Base-by-base conservation (phyloP, 2,113 vertebrate species). In the Mesitornis unicolor region DNA sequence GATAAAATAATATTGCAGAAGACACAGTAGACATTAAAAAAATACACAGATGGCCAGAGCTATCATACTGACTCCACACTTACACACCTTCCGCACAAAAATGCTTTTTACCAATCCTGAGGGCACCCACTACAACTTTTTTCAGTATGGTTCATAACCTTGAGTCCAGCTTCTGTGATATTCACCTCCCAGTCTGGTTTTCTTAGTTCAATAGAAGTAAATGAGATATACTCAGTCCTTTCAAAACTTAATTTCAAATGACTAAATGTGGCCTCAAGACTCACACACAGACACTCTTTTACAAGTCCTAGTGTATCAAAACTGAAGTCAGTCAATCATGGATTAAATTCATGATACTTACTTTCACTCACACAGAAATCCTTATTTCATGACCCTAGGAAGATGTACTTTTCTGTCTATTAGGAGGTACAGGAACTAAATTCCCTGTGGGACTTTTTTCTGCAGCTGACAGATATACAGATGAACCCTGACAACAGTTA, bases 91-190 rank as follows among this genome's bases (percentile, higher is more conserved):
- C 76, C 0, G 1, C 16, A 59, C 7, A 67, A 42, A n/a, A 31
- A 11, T 8, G 5, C 2, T n/a, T 50, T 85, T 53, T 33, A 10
- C 26, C 59, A 35, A 5, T 42, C 13, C 7, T 25, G 16, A n/a
- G n/a, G 26, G 20, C 13, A 82, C 1, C 1, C 4, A 2, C 3
- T 53, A 3, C 1, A 6, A 22, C 19, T 5, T 26, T 24, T 40
- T 40, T 47, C 22, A 20, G 3, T 11, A 78, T 6, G 12, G 42
- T 67, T 64, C 18, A 79, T 60, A 74, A 68, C 24, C 24, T 61
- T 8, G 38, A 84, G 4, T 42, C 29, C 33, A 73, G n/a, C 10
- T 87, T 78, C 26, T 61, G 14, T 35, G 18, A 78, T 3, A 11
- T 21, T 78, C 19, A 61, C 13, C 11, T 85, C 29, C 38, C n/a